A percentile compares a stretch with the other conserved stretches of the same genome.
These are phyloP conservation scores for Grammomys surdaster DNA, from an alignment of 2,113 vertebrate species.

Conservation along the genomic window DNA sequence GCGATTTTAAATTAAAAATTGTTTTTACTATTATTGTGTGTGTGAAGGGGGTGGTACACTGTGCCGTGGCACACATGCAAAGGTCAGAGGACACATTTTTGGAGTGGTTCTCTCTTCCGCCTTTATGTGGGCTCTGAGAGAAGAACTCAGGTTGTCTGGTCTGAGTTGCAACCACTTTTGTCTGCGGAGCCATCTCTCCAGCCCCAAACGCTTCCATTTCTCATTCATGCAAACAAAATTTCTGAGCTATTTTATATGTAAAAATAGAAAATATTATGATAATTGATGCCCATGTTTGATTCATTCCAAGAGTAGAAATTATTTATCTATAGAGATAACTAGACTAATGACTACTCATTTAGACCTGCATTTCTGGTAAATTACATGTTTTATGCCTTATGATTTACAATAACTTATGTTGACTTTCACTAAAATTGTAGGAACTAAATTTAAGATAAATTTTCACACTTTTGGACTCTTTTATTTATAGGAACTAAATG, in stretches of 20 bases:
- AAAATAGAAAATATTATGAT: constrained; percentile 20
- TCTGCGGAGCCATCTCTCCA: not conserved
- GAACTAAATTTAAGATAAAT: not conserved
- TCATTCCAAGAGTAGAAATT: not conserved
- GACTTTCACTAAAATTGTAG: constrained; percentile 25
- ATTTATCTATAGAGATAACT: not conserved
- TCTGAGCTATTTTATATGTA: not conserved
- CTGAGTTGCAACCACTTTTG: not conserved
- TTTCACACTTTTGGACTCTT: not conserved
- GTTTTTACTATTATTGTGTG: not conserved
- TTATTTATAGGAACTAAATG: not conserved
- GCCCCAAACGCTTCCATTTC: not conserved
- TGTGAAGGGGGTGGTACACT: not conserved
- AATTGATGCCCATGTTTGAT: not conserved
- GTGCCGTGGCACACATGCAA: not conserved
- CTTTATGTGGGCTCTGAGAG: not conserved
- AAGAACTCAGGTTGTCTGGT: not conserved
- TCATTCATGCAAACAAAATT: not conserved
- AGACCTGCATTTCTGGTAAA: constrained; percentile 3
- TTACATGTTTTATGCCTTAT: not conserved
- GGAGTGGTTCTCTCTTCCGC: not conserved
- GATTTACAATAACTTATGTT: constrained; percentile 13
- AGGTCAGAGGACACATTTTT: not conserved
- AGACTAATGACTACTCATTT: not conserved
- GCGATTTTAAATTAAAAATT: not conserved